phyloP scores from a whole-genome alignment of 2,797 vertebrate genomes.

The Myoxocephalus aenaeus region DNA sequence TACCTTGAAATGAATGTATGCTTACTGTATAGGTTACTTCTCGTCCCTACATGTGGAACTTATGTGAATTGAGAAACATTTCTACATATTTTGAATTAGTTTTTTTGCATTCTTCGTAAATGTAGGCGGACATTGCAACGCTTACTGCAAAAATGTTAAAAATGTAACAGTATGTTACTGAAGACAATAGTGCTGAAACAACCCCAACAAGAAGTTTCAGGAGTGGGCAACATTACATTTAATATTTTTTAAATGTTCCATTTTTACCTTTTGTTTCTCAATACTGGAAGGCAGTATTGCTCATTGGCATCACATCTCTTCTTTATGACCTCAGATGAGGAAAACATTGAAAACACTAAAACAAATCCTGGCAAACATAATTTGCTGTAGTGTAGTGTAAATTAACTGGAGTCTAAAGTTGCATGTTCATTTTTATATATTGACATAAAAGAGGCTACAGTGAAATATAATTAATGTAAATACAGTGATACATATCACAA shows the following conservation, averaged over 20 bases:
- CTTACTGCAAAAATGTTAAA: not conserved
- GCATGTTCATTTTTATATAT: not conserved
- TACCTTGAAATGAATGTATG: not conserved
- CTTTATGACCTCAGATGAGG: not conserved
- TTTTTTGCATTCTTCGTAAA: not conserved
- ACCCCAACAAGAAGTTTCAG: not conserved
- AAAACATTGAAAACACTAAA: not conserved
- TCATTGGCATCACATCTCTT: not conserved
- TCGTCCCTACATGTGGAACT: not conserved
- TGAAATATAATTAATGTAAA: slow-evolving; percentile 26
- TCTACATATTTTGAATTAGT: not conserved
- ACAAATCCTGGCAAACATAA: not conserved
- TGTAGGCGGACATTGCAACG: not conserved
- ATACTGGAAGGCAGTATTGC: not conserved
- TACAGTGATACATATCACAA: slow-evolving; percentile 34
- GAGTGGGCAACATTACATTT: not conserved
- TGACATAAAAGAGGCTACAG: not conserved
- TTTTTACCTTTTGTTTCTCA: not conserved
- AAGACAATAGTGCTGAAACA: not conserved
- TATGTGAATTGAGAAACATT: not conserved
- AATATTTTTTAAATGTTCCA: not conserved
- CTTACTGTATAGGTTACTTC: not conserved
- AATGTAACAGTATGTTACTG: not conserved
- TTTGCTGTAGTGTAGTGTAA: not conserved
- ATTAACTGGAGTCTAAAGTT: slow-evolving; percentile 5